Conservation (phyloP, 2,888 invertebrate genomes). For the Trichacis sp. region DNA sequence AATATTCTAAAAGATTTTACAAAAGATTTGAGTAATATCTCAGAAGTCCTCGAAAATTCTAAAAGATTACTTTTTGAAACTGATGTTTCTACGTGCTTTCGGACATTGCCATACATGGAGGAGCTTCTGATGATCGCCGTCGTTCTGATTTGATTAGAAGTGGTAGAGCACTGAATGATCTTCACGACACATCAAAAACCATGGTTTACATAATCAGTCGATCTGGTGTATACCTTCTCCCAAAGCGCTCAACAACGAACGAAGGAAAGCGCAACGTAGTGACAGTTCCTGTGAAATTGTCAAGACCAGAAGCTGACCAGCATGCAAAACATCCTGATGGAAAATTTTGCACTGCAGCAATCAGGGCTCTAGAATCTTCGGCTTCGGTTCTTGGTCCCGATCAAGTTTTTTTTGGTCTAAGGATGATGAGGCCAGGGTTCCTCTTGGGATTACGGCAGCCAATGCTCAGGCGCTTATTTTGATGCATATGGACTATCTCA, state of each 20-base stretch:
- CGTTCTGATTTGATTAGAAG: constrained; percentile 20
- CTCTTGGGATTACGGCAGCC: constrained; percentile 62
- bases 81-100: constrained; percentile 1
- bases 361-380: constrained; percentile 38
- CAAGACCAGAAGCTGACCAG: constrained; percentile 25
- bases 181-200: constrained; percentile 14
- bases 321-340: constrained; percentile 26
- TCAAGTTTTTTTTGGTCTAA: constrained; percentile 49
- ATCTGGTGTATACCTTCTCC: constrained; percentile 33
- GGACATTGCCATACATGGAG: constrained; percentile 29
- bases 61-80: too few relatives aligned
- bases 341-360: constrained; percentile 22
- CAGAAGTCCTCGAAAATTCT: too few relatives aligned
- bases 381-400: constrained; percentile 41
- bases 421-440: constrained; percentile 60
- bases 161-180: too few relatives aligned
- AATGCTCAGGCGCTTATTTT: constrained; percentile 60
- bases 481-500: constrained; percentile 53
- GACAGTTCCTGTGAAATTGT: constrained; percentile 50
- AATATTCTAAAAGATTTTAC: too few relatives aligned
- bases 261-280: constrained; percentile 49
- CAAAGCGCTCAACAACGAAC: constrained; percentile 32
- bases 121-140: constrained; percentile 30
- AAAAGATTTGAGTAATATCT: too few relatives aligned
- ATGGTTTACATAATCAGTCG: background rate